phyloP scores from a whole-genome alignment of 2,888 invertebrate genomes.

The Leptinotarsa juncta region DNA sequence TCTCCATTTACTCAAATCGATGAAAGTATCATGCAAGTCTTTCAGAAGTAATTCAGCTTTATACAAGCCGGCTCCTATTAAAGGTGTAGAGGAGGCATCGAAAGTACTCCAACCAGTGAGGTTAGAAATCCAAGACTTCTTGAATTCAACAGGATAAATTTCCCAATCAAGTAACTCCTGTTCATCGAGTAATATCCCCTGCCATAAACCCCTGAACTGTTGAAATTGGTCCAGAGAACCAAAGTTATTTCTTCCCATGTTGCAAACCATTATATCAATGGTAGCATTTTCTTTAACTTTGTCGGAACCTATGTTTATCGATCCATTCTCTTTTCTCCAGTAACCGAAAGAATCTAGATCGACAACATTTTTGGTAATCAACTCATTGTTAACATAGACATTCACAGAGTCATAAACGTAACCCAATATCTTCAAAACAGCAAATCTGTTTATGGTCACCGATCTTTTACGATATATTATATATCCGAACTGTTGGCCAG shows the following conservation, averaged over 20 bases:
- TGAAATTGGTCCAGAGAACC: slow-evolving; percentile 62
- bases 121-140: slow-evolving; percentile 57
- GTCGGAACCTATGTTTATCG: slow-evolving; percentile 44
- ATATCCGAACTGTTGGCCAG: slow-evolving; percentile 71
- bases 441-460: slow-evolving; percentile 48
- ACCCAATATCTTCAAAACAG: slow-evolving; percentile 59
- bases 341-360: slow-evolving; percentile 65
- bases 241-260: slow-evolving; percentile 82
- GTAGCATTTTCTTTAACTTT: slow-evolving; percentile 52
- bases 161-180: slow-evolving; percentile 40
- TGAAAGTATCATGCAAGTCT: slow-evolving; percentile 37
- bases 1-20: slow-evolving; percentile 45
- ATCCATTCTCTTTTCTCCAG: slow-evolving; percentile 60
- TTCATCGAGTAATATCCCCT: slow-evolving; percentile 59
- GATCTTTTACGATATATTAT: slow-evolving; percentile 66
- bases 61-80: slow-evolving; percentile 45
- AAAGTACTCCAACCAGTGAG: slow-evolving; percentile 56
- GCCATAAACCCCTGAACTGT: slow-evolving; percentile 59
- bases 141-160: slow-evolving; percentile 45
- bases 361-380: slow-evolving; percentile 54
- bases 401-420: slow-evolving; percentile 67
- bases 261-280: slow-evolving; percentile 72
- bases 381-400: slow-evolving; percentile 64
- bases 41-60: slow-evolving; percentile 34
- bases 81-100: not conserved